Base-by-base conservation (phyloP, 1,140 invertebrate genomes). In the Eriosoma lanigerum region DNA sequence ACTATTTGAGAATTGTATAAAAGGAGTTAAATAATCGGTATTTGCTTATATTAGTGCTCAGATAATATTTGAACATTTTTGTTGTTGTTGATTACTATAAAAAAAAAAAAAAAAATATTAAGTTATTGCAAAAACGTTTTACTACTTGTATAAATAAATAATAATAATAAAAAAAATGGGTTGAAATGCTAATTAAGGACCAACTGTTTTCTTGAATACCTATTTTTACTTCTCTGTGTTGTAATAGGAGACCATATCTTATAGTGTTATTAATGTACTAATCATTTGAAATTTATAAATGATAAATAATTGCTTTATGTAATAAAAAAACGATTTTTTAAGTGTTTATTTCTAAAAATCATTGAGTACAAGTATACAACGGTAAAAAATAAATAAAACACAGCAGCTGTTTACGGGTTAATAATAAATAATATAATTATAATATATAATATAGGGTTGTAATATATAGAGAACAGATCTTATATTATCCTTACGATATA, bases 1-100 rank as follows among this genome's bases (percentile, higher is more conserved):
- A 78, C 75, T 78, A 78, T 78, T 78, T 78, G 75, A 78, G 75
- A 78, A 78, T 78, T 78, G 75, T 78, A 78, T 78, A 78, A 78
- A 78, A 78, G 75, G 75, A 78, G 75, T 78, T 78, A 78, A 78
- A 78, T 78, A 78, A 78, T 78, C 75, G 75, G 75, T 78, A 78
- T 78, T 78, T 62, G 75, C 75, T 78, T 78, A 60, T 78, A 78
- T 78, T 78, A 78, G 75, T 78, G 75, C 75, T 78, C 75, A 78
- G 75, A 78, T 78, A 78, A 78, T 78, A 78, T 78, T 78, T 78
- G 75, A 78, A 60, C 75, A 62, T 78, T 78, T 78, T 78, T 78
- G 56, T 78, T 78, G 56, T 78, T 78, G 75, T 78, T 78, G 75
- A 62, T 78, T 12, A 4, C 8, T 3, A 38, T 38, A 4, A 38